A percentile compares a stretch with the other conserved stretches of the same genome.
Conservation (phyloP, 2,888 invertebrate species). For the Xanthia togata region DNA sequence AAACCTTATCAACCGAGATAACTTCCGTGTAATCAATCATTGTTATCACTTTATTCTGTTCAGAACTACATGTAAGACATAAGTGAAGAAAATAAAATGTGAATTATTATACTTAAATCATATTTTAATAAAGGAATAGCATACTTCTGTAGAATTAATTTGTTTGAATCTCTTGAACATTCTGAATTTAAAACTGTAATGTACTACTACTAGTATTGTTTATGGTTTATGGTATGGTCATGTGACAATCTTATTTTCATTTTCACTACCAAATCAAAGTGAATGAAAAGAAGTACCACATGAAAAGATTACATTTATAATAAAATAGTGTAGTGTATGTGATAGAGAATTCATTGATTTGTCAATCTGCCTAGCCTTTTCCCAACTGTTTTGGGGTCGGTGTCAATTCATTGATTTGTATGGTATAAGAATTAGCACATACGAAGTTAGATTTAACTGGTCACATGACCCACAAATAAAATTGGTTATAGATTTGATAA, state of each 20-base stretch:
- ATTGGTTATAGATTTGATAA: background rate
- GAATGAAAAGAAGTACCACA: background rate
- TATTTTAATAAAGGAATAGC: background rate
- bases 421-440: slow-evolving; percentile 14
- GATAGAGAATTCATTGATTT: background rate
- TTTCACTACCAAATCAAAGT: slow-evolving; percentile 1
- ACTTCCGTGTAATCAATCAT: slow-evolving; percentile 67
- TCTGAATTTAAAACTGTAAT: slow-evolving; percentile 9
- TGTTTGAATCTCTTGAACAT: background rate
- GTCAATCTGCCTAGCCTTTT: no score
- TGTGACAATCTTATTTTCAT: slow-evolving; percentile 43
- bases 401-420: no score
- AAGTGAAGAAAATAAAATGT: slow-evolving; percentile 11
- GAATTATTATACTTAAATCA: slow-evolving; percentile 14
- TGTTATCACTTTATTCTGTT: slow-evolving; percentile 66
- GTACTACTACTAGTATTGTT: slow-evolving; percentile 37
- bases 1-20: slow-evolving; percentile 61
- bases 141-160: background rate
- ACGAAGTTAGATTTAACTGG: slow-evolving; percentile 12
- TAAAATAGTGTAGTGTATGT: background rate
- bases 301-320: background rate
- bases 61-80: slow-evolving; percentile 14
- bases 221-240: slow-evolving; percentile 60
- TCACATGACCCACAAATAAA: slow-evolving; percentile 45
- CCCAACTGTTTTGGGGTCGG: no score